phyloP scores from a whole-genome alignment of 2,797 vertebrate genomes.

The Novumbra hubbsi region DNA sequence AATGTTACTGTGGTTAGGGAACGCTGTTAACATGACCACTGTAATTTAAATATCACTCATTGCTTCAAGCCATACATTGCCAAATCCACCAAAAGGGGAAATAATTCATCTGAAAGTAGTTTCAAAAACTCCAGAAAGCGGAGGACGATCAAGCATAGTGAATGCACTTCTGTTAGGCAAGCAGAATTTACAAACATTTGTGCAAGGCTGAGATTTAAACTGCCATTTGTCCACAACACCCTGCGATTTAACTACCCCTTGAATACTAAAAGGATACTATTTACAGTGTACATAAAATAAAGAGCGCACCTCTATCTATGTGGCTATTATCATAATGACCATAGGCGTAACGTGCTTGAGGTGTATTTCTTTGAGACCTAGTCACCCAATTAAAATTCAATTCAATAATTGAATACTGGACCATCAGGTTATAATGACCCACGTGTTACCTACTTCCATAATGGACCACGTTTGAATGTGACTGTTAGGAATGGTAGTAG shows the following conservation, averaged over 20 bases:
- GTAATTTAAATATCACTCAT: no score
- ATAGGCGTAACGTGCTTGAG: not conserved
- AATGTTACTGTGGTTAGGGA: no score
- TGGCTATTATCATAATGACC: conserved; percentile 29
- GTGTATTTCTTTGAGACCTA: not conserved
- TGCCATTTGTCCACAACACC: not conserved
- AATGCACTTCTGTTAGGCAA: conserved; percentile 18
- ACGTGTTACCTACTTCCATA: not conserved
- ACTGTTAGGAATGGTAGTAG: not conserved
- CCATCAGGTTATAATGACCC: not conserved
- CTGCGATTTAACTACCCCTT: not conserved
- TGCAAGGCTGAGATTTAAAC: conserved; percentile 37
- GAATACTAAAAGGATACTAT: not conserved
- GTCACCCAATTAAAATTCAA: not conserved
- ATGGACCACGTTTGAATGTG: not conserved
- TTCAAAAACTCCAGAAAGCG: no score
- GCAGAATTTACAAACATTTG: conserved; percentile 23
- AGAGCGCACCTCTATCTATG: conserved; percentile 14
- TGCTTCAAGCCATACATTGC: no score
- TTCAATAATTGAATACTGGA: not conserved
- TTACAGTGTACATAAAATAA: not conserved
- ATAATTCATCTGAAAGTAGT: no score
- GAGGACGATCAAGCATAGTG: no score
- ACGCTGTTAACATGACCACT: no score
- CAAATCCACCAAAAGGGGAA: no score